phyloP scores from a whole-genome alignment of 1,140 invertebrate species.

The Protaetia brevitarsis region DNA sequence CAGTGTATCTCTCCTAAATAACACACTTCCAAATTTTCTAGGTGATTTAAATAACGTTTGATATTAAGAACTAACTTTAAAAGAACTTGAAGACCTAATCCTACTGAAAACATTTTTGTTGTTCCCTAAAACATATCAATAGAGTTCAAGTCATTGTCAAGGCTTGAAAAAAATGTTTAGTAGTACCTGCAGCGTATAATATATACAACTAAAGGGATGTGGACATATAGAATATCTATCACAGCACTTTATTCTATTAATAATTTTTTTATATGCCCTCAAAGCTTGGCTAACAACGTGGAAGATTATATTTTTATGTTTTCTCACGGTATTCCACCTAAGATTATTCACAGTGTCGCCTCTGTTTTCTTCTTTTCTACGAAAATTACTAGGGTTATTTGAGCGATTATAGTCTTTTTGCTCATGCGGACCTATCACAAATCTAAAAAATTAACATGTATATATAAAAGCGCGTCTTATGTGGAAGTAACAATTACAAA shows the following conservation, averaged over 20 bases:
- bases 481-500: too few relatives aligned
- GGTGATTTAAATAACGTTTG: slow-evolving; percentile 53
- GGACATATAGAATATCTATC: slow-evolving; percentile 57
- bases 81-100: slow-evolving; percentile 58
- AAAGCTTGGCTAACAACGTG: slow-evolving; percentile 50
- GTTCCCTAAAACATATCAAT: slow-evolving; percentile 56
- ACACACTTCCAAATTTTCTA: slow-evolving; percentile 50
- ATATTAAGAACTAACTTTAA: slow-evolving; percentile 56
- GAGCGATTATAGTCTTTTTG: slow-evolving; percentile 48
- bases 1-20: slow-evolving; percentile 57
- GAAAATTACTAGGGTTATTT: slow-evolving; percentile 36
- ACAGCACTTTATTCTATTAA: slow-evolving; percentile 52
- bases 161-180: too few relatives aligned
- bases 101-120: slow-evolving; percentile 57
- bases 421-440: slow-evolving; percentile 63
- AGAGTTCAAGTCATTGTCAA: too few relatives aligned
- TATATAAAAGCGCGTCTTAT: too few relatives aligned
- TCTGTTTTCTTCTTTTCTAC: slow-evolving; percentile 35
- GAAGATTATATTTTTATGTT: slow-evolving; percentile 43
- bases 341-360: slow-evolving; percentile 23
- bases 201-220: slow-evolving; percentile 61
- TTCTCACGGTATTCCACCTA: slow-evolving; percentile 30
- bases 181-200: slow-evolving; percentile 58
- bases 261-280: slow-evolving; percentile 50
- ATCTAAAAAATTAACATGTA: slow-evolving; percentile 53